Percentiles rank a stretch among this genome's conserved stretches.
These are phyloP conservation scores for Loriculus beryllinus DNA, from an alignment of 2,797 vertebrate species.

Conservation along the genomic window DNA sequence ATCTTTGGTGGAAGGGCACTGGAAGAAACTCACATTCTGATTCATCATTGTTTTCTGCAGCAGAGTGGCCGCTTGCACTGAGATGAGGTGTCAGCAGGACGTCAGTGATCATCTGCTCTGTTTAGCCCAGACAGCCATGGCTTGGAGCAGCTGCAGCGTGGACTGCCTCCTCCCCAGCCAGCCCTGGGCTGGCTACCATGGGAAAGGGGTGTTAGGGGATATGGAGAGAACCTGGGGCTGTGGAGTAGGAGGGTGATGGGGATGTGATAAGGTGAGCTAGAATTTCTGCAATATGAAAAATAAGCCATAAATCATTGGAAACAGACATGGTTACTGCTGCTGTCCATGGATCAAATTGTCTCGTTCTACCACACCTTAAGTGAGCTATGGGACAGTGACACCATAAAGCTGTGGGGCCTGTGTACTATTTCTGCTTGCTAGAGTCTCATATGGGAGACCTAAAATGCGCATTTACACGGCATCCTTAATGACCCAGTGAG, in stretches of 20 bases:
- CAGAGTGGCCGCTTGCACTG: background rate
- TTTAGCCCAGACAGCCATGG: background rate
- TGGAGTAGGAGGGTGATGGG: background rate
- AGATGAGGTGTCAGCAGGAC: background rate
- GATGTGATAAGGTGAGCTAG: background rate
- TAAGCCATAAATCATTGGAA: background rate
- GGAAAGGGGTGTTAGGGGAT: background rate
- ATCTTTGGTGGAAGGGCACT: background rate
- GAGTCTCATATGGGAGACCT: background rate
- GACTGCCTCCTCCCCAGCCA: background rate
- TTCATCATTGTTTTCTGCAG: background rate
- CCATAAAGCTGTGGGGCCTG: background rate
- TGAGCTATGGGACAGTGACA: background rate
- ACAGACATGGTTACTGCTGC: background rate
- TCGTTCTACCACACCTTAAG: background rate
- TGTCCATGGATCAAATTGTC: background rate
- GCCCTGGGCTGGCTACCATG: background rate
- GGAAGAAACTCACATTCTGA: background rate
- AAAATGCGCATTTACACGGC: fast-evolving
- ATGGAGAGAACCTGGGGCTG: background rate
- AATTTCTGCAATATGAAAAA: background rate
- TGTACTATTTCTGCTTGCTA: fast-evolving
- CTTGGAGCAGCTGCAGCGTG: background rate
- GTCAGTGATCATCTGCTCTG: background rate
- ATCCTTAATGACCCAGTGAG: background rate